These are phyloP conservation scores for Eueremaeus valkanovi DNA, from an alignment of 2,888 invertebrate species.

Conservation along the genomic window DNA sequence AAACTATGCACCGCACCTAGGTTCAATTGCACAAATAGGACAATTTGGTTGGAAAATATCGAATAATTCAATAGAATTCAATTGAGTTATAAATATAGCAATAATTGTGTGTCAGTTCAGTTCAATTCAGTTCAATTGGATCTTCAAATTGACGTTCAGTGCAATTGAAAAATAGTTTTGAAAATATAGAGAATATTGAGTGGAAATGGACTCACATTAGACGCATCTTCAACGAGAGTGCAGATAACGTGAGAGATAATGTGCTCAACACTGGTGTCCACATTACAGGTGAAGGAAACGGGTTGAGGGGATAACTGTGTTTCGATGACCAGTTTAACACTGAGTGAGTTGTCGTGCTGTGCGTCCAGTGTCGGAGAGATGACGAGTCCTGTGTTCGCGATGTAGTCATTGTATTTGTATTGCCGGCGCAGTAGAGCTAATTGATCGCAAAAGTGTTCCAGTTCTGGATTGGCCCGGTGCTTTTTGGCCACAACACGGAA, in stretches of 20 bases:
- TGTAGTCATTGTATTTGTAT: slow-evolving; percentile 68
- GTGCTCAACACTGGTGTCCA: slow-evolving; percentile 52
- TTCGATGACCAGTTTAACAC: slow-evolving; percentile 80
- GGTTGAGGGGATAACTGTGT: slow-evolving; percentile 59
- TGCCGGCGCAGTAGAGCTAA: slow-evolving; percentile 51
- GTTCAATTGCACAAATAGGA: no score
- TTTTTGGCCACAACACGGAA: slow-evolving; percentile 34
- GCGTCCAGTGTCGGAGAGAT: slow-evolving; percentile 81
- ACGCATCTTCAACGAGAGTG: slow-evolving; percentile 51
- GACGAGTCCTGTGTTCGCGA: slow-evolving; percentile 80
- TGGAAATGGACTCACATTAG: slow-evolving; percentile 32
- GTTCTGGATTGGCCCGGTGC: slow-evolving; percentile 42
- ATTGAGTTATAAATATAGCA: no score
- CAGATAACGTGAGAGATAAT: slow-evolving; percentile 54
- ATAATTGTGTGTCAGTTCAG: no score
- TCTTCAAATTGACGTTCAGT: no score
- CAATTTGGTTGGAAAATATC: no score
- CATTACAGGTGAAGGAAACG: slow-evolving; percentile 81
- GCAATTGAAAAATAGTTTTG: no score
- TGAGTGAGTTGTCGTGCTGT: slow-evolving; percentile 71
- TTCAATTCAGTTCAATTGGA: no score
- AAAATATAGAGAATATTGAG: not conserved
- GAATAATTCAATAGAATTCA: no score
- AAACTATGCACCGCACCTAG: no score
- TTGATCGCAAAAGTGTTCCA: slow-evolving; percentile 44